Evolutionary conservation across 1,140 invertebrate genomes (phyloP), one percentile per base, ranked within the genome.

Genomic region (Popillia japonica): DNA sequence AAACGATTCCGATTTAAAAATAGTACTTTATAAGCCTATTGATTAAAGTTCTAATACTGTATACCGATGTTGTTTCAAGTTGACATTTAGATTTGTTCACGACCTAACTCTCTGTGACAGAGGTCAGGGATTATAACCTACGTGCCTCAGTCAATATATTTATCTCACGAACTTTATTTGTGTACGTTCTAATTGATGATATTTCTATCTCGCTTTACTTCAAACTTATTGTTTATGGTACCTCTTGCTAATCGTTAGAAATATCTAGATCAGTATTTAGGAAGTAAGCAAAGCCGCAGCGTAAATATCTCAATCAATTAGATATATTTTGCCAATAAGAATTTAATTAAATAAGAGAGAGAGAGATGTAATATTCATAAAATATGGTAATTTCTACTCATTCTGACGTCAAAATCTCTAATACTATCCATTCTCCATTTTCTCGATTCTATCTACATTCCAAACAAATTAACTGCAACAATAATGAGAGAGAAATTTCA

Each of bases 51-150:
- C 2, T 34, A 34, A 34, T 4, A 34, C 27, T 34, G 27, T 34
- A 4, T 4, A 34, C 7, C 48, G 48, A 17, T n/a, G 14, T n/a
- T 55, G 7, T 22, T 68, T 68, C 11, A 27, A 68, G 61, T 14
- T 68, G 61, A 68, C 61, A 68, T 68, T 68, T 68, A n/a, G 4
- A 22, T 34, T 68, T 68, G 22, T 68, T 68, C 61, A 68, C 61
- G 61, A 68, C 61, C 61, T 68, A 68, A 68, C 61, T 20, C 27
- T 68, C 23, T 9, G 22, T 68, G 61, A 68, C 61, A 68, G 22
- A 68, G 61, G 61, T 68, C 61, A 68, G 61, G 61, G 61, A 22
- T 68, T 68, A 17, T 68, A 34, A 68, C 7, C 10, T 34, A 22
- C 7, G 4, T 68, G 27, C 27, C 8, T 3, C 61, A 48, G 14